These are phyloP conservation scores for Labroides dimidiatus DNA, from an alignment of 2,797 vertebrate species.

Conservation along the genomic window DNA sequence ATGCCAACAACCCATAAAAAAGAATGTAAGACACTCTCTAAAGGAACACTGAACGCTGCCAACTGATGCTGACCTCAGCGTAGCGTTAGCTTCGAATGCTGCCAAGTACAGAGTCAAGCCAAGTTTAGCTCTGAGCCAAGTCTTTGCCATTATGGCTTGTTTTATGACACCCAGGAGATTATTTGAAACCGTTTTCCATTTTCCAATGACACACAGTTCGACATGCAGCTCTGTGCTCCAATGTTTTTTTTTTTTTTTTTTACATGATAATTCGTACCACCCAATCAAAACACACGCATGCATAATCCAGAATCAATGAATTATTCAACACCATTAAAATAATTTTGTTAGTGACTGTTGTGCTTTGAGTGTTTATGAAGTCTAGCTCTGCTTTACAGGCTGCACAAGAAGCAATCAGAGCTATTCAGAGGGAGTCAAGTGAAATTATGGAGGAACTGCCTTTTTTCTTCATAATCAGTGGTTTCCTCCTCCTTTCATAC, in stretches of 20 bases:
- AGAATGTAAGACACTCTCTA: constrained; percentile 40
- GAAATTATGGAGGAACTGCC: constrained; percentile 47
- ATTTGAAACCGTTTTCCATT: constrained; percentile 37
- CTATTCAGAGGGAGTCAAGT: constrained; percentile 53
- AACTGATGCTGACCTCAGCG: constrained; percentile 39
- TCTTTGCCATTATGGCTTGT: constrained; percentile 49
- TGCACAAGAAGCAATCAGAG: constrained; percentile 70
- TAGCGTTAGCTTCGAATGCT: constrained; percentile 45
- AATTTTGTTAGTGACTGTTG: constrained; percentile 65
- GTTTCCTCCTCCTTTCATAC: constrained; percentile 46
- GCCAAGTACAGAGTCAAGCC: constrained; percentile 59
- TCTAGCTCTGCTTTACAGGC: constrained; percentile 50
- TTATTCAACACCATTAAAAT: constrained; percentile 71
- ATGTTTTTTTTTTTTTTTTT: constrained; percentile 12
- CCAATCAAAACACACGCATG: constrained; percentile 61
- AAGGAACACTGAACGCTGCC: constrained; percentile 39
- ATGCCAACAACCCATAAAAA: constrained; percentile 55
- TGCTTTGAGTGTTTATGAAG: constrained; percentile 67
- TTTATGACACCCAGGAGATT: constrained; percentile 56
- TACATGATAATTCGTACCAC: constrained; percentile 42
- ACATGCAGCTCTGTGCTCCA: constrained; percentile 30
- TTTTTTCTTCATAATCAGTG: constrained; percentile 54
- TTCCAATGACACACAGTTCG: constrained; percentile 31
- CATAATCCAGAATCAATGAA: constrained; percentile 62
- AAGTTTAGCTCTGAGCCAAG: constrained; percentile 55